Conservation (phyloP, 2,113 vertebrate species). For the Siniperca knerii region DNA sequence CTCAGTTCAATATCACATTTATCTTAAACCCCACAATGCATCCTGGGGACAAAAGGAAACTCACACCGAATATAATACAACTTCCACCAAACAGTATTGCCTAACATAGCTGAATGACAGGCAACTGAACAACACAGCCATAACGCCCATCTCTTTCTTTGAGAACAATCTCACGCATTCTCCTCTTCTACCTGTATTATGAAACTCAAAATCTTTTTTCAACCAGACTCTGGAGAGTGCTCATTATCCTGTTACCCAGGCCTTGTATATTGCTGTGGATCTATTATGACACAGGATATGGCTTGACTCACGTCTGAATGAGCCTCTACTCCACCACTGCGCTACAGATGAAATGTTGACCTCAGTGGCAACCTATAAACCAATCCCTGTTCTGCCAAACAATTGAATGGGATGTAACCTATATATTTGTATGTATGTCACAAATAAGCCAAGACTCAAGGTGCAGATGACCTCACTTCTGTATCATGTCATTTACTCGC, state of each 20-base stretch:
- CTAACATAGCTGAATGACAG: background rate
- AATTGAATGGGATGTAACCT: background rate
- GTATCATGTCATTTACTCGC: background rate
- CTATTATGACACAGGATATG: slow-evolving; percentile 16
- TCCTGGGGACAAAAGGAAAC: slow-evolving; percentile 1
- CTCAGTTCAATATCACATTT: slow-evolving; percentile 40
- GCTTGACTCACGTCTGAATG: slow-evolving; percentile 1
- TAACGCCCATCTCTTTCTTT: background rate
- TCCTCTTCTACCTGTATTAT: slow-evolving; percentile 7
- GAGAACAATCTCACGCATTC: background rate
- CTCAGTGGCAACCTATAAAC: background rate
- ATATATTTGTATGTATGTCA: slow-evolving; percentile 10
- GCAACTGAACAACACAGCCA: background rate
- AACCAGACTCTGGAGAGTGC: background rate
- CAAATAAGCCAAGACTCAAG: background rate
- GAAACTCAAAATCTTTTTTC: slow-evolving; percentile 11
- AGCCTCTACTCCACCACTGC: background rate
- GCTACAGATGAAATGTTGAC: background rate
- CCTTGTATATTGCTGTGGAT: background rate
- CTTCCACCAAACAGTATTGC: background rate
- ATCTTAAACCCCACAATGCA: slow-evolving; percentile 18
- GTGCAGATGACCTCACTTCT: background rate
- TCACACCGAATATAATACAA: background rate
- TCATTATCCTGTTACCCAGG: background rate
- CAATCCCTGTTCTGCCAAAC: background rate